Conservation (phyloP, 2,888 invertebrate species). For the Lasiommata megera region DNA sequence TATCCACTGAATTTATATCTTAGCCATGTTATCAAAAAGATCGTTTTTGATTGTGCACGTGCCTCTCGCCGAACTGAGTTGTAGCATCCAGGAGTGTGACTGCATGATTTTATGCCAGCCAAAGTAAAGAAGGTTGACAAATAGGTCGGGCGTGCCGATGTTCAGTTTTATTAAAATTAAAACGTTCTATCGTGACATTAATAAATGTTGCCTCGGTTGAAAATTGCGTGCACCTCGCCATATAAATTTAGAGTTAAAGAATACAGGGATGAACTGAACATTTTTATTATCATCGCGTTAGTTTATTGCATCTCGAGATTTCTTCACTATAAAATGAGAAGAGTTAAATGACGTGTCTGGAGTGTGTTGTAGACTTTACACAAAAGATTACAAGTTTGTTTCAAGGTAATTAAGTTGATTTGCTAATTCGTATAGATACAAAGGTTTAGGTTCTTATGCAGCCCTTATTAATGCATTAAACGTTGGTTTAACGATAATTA, state of each 20-base stretch:
- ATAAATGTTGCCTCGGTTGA: slow-evolving; percentile 67
- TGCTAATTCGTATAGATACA: too few species aligned
- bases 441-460: too few species aligned
- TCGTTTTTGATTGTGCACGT: slow-evolving; percentile 57
- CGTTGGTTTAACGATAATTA: too few species aligned
- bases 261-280: slow-evolving; percentile 69
- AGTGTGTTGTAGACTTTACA: too few species aligned
- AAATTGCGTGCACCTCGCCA: slow-evolving; percentile 51
- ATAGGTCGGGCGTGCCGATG: slow-evolving; percentile 78
- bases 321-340: slow-evolving; percentile 43
- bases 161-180: slow-evolving; percentile 81
- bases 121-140: slow-evolving; percentile 81
- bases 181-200: slow-evolving; percentile 73
- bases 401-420: too few species aligned
- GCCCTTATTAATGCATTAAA: too few species aligned
- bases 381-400: too few species aligned
- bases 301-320: slow-evolving; percentile 70
- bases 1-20: slow-evolving; percentile 74
- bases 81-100: slow-evolving; percentile 66
- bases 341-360: not conserved
- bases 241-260: slow-evolving; percentile 67
- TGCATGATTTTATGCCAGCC: slow-evolving; percentile 78
- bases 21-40: slow-evolving; percentile 67
- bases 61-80: slow-evolving; percentile 45
- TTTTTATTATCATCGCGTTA: slow-evolving; percentile 75